Evolutionary conservation across 2,113 vertebrate genomes (phyloP), one percentile per base, ranked within the genome.

Genomic region (Anoura caudifer): DNA sequence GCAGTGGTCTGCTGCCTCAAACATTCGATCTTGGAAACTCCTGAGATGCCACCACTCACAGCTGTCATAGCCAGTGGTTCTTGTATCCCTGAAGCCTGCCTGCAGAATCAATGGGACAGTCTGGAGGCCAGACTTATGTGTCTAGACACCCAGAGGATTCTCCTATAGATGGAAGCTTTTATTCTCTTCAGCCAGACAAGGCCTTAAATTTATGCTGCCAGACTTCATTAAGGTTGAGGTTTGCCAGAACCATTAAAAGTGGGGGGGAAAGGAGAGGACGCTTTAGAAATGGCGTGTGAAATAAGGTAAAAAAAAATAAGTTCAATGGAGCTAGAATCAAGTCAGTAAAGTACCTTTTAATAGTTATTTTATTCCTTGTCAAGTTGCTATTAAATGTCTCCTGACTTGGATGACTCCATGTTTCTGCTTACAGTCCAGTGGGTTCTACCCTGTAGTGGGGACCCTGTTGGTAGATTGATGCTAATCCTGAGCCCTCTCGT

Each of bases 211-310:
- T 98, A 95, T 98, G 83, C 96, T 91, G 80, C 96, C 94, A 91
- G 96, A 81, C 97, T 98, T 98, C 97, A 97, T 97, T 97, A 98
- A 97, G 96, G 73, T 94, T 97, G 90, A 96, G 45, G 52, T 97
- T 98, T 98, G 95, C 97, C 75, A 95, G 95, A 97, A 87, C 87
- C 86, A 97, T 98, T 98, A 97, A 96, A 97, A 52, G 33, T 15
- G 3, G 12, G 20, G 20, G 72, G 56, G 9, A 47, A 93, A 91
- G 96, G 96, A 97, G 77, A 97, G 92, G 97, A 95, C 95, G 75
- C 92, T 98, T 97, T 94, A 63, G 89, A 98, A 98, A 98, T 98
- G 97, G 97, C 96, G 94, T 98, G 98, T 98, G 98, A 98, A 99
- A 98, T 98, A 98, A 98, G 96, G 97, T 97, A 98, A 98, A 98